Base-by-base conservation (phyloP, 23 tunicate species). In the Trididemnum nubilum region DNA sequence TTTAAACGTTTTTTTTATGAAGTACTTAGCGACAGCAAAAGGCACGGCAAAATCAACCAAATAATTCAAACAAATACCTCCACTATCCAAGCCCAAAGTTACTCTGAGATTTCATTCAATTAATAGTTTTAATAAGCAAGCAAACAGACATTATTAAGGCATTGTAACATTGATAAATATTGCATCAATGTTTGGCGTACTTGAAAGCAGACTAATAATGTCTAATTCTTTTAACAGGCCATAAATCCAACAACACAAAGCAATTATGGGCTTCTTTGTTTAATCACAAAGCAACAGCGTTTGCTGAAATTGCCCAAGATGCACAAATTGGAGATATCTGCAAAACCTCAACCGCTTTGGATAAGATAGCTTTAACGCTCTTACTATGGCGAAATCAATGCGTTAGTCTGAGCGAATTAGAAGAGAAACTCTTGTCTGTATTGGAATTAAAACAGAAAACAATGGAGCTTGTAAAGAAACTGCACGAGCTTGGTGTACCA, bases 361-460 rank as follows among this genome's bases (percentile, higher is more conserved):
- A 61, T 61, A 85, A 85, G 79, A 57, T 85, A 12, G 23, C 80
- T 15, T 19, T 79, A 29, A 37, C 79, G 0, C 3, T 85, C 15
- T 30, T 85, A 1, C 51, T 85, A 24, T 85, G 90, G 90, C 65
- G 67, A 49, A 69, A 65, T 18, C 34, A 33, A 21, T 73, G 81
- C 37, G 21, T 1, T 31, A 38, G 59, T 0, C 22, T 85, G 7
- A 32, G 64, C 3, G 77, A 76, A 31, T 67, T 85, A 3, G 76
- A 30, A 50, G 32, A 65, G 12, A 40, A 25, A 37, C 22, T 25
- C 75, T 24, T 26, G 7, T 33, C 59, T 12, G 57, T 9, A 21
- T 37, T 25, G 4, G 65, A 81, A 25, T 12, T 63, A 22, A 33
- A 64, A 7, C 34, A 83, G 54, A 1, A 18, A n/a, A 70, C 87